A percentile compares a stretch with the other conserved stretches of the same genome.
Conservation (phyloP, 2,888 invertebrate genomes). For the Euzophera pinguis region DNA sequence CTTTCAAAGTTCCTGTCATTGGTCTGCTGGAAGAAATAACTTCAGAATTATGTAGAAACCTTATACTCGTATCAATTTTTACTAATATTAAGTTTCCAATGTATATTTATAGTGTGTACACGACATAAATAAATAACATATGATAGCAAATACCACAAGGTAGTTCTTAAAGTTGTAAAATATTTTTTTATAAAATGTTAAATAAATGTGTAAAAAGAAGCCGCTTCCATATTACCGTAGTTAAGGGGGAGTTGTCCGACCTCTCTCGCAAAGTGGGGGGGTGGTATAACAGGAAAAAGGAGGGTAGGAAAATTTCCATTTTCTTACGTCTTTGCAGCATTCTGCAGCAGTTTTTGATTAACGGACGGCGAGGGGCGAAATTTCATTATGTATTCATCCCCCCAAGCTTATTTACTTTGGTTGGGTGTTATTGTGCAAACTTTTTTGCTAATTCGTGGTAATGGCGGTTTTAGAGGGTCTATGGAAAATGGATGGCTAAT, state of each 20-base stretch:
- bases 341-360: constrained; percentile 79
- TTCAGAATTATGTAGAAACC: no score
- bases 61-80: no score
- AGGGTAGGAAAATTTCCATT: constrained; percentile 80
- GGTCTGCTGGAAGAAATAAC: no score
- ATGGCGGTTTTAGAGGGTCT: not conserved
- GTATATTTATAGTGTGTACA: no score
- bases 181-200: no score
- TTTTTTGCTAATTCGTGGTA: constrained; percentile 7
- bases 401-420: constrained; percentile 56
- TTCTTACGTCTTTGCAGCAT: constrained; percentile 56
- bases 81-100: no score
- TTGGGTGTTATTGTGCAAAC: constrained; percentile 43
- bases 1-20: no score
- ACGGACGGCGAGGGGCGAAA: constrained; percentile 72
- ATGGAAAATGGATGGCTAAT: not conserved
- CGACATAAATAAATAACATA: no score
- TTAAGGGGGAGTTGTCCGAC: constrained; percentile 56
- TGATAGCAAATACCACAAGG: no score
- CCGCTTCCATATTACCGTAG: constrained; percentile 34
- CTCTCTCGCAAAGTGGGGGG: constrained; percentile 38
- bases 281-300: constrained; percentile 75
- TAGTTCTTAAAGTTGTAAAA: no score
- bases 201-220: constrained; percentile 27
- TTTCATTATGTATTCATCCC: constrained; percentile 78